phyloP scores from a whole-genome alignment of 2,113 vertebrate genomes.

The Vulpes vulpes region DNA sequence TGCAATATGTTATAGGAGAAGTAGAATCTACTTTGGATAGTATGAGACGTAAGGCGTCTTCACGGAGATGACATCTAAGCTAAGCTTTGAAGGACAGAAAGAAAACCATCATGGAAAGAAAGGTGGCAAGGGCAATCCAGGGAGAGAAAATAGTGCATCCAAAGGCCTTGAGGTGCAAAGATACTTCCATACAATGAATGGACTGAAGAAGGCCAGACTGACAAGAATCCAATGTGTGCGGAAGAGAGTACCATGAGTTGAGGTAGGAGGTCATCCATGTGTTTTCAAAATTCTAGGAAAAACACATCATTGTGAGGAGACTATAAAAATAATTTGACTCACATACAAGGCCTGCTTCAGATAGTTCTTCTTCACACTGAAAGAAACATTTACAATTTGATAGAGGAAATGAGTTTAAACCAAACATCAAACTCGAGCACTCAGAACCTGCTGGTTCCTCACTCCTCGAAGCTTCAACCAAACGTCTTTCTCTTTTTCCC shows the following conservation, averaged over 20 bases:
- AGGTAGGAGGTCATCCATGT: background rate
- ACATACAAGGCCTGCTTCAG: background rate
- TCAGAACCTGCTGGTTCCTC: background rate
- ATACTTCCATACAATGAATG: background rate
- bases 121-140: background rate
- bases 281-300: background rate
- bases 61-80: background rate
- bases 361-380: background rate
- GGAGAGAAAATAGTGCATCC: background rate
- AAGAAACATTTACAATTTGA: background rate
- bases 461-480: background rate
- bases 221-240: background rate
- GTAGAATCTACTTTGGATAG: background rate
- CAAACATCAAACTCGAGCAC: background rate
- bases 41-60: background rate
- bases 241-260: background rate
- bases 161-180: background rate
- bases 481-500: background rate
- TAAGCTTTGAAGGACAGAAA: background rate
- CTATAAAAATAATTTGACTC: background rate
- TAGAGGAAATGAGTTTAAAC: background rate
- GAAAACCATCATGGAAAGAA: background rate
- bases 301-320: background rate
- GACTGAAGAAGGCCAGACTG: background rate
- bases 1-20: background rate